Evolutionary conservation across 2,113 vertebrate genomes (phyloP).

Genomic region (Cnemophilus loriae): DNA sequence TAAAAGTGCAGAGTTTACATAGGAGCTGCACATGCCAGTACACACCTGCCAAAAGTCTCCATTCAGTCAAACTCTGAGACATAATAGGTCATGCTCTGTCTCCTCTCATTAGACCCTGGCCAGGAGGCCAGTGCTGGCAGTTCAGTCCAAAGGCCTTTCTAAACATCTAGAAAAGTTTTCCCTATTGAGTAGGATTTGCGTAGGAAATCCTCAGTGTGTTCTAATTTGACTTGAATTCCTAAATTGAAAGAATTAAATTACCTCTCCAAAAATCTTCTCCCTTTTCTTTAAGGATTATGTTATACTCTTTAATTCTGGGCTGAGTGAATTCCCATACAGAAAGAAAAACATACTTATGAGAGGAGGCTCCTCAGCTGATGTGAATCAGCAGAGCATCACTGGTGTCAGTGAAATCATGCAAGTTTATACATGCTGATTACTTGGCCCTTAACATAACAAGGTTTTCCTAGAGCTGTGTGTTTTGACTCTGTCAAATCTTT

Average conservation of each 20-base stretch:
- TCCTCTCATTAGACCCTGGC: neutral
- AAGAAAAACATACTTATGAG: neutral
- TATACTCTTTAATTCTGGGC: neutral
- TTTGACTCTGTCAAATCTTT: constrained; percentile 26
- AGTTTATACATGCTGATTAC: constrained; percentile 31
- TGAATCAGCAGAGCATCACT: neutral
- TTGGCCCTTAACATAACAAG: neutral
- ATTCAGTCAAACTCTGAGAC: neutral
- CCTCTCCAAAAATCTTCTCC: neutral
- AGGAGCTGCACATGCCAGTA: neutral
- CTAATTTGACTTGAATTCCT: neutral
- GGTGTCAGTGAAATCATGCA: neutral
- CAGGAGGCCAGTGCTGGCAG: neutral
- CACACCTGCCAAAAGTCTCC: neutral
- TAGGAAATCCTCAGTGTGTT: neutral
- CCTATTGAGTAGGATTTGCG: neutral
- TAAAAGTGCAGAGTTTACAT: neutral
- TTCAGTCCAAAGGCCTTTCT: neutral
- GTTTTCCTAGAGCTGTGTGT: neutral
- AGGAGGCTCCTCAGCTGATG: neutral
- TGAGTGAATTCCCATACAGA: neutral
- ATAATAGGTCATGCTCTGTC: neutral
- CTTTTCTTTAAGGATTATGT: neutral
- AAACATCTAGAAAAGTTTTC: neutral
- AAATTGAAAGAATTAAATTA: neutral